Evolutionary conservation across 1,140 invertebrate species (phyloP).

Genomic region (Drosophila burlai): DNA sequence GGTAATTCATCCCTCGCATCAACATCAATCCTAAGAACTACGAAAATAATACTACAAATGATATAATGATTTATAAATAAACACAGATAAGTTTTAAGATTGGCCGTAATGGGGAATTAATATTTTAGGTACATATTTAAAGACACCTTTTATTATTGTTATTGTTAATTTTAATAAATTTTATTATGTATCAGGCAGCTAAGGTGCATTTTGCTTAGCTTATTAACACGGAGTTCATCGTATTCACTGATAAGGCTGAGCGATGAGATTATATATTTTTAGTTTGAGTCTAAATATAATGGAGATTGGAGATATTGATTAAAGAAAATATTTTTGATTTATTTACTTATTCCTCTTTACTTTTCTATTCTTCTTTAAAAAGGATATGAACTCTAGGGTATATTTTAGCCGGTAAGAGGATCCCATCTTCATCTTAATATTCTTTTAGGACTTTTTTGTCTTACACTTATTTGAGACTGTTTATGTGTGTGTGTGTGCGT

Average conservation of each 20-base stretch:
- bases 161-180: not conserved
- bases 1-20: not conserved
- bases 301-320: not conserved
- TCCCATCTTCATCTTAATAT: not conserved
- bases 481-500: slow-evolving; percentile 28
- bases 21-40: not conserved
- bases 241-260: not conserved
- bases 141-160: not conserved
- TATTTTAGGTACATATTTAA: not conserved
- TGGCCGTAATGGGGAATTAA: not conserved
- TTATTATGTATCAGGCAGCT: not conserved
- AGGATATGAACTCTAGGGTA: not conserved
- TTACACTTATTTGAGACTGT: slow-evolving; percentile 6
- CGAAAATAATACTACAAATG: not conserved
- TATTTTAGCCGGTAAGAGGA: not conserved
- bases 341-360: no score
- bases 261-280: not conserved
- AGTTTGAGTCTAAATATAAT: not conserved
- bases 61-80: no score
- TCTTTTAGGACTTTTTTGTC: slow-evolving; percentile 17
- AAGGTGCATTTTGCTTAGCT: not conserved
- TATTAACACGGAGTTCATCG: not conserved
- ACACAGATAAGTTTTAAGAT: not conserved
- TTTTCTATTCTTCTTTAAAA: not conserved
- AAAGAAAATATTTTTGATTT: not conserved